Base-by-base conservation (phyloP, 1,140 invertebrate genomes). In the Phymorhynchus buccinoides region DNA sequence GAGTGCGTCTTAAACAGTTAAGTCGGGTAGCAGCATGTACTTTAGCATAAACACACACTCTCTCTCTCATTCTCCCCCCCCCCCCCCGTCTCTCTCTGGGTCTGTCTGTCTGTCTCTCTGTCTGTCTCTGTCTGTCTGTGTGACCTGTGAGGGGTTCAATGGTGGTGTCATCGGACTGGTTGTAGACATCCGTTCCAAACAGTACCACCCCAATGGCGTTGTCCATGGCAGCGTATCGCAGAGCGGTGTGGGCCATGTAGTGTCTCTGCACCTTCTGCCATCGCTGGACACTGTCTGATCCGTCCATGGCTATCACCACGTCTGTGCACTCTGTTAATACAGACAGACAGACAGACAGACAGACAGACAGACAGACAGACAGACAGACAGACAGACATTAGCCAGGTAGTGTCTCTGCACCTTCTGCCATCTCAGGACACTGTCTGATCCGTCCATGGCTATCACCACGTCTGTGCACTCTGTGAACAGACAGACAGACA, bases 391-490 rank as follows among this genome's bases (percentile, higher is more conserved):
- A n/a, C n/a, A n/a, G n/a, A n/a, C n/a, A n/a, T n/a, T n/a, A n/a
- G n/a, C 86, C 80, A 87, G 78, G 71, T 85, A 87, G 35, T 86
- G 52, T 1, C 84, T n/a, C 37, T 86, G 75, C 18, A 81, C 84
- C 1, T 48, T 66, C 73, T 84, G 39, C 52, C 79, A 79, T 1
- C 42, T 16, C 7, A 56, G 30, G 2, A 85, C 86, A n/a, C 84
- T 85, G 86, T 87, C 86, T 0, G 86, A 87, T 1, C 86, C 86
- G 52, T 87, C 86, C 48, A 86, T 84, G 30, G 85, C 84, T 12
- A 87, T 7, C 32, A 87, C 68, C 4, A 87, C n/a, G 41, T 87
- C 81, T 30, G 35, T 22, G 41, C 86, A 87, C 18, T 18, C 84
- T 85, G 71, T n/a, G n/a, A n/a, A n/a, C n/a, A n/a, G n/a, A n/a